Conservation (phyloP, 2,113 vertebrate species). For the Lepidothrix coronata region DNA sequence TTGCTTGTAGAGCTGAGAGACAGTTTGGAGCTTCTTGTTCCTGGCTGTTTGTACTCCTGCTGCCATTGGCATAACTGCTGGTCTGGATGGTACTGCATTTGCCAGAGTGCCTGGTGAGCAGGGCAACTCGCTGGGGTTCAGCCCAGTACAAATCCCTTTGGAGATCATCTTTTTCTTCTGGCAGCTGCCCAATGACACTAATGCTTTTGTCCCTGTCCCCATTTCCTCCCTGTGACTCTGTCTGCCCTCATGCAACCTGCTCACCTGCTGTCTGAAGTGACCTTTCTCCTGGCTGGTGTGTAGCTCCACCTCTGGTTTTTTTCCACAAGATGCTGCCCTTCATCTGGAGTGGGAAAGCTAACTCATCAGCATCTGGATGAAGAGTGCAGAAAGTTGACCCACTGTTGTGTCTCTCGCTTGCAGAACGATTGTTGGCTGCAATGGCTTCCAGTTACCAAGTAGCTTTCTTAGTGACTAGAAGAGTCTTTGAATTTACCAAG, state of each 20-base stretch:
- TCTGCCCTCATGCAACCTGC: background rate
- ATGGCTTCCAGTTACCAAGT: background rate
- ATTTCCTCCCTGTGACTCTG: background rate
- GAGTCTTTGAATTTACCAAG: background rate
- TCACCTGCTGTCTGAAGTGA: slow-evolving; percentile 70
- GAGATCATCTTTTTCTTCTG: background rate
- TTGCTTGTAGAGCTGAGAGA: background rate
- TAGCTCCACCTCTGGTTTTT: slow-evolving; percentile 67
- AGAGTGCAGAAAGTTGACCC: background rate
- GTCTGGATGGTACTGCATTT: background rate
- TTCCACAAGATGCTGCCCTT: slow-evolving; percentile 61
- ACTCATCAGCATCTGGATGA: slow-evolving; percentile 64
- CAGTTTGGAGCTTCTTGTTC: background rate
- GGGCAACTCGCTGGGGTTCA: background rate
- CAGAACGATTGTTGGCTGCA: background rate
- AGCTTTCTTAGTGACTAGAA: background rate
- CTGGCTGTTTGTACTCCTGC: background rate
- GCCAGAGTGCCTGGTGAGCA: background rate
- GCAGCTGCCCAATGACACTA: background rate
- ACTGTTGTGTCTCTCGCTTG: background rate
- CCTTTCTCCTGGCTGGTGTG: slow-evolving; percentile 52
- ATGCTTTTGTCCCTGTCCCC: background rate
- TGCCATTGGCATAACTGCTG: background rate
- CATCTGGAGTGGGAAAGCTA: slow-evolving; percentile 72
- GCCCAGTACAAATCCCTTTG: background rate